Evolutionary conservation across 1,140 invertebrate genomes (phyloP).

Genomic region (Onthophagus taurus): DNA sequence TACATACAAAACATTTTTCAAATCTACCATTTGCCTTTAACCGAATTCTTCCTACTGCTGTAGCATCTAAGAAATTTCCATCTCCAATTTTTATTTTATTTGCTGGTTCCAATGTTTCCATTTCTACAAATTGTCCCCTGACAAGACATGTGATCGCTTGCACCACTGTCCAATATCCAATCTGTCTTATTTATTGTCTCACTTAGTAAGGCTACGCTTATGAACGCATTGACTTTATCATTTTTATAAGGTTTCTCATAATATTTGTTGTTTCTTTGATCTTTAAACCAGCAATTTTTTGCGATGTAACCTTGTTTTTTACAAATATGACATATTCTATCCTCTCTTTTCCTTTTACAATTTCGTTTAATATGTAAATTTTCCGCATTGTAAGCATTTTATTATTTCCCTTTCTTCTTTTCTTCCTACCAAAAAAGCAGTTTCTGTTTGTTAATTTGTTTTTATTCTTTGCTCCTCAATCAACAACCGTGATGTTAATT

Average conservation of each 20-base stretch:
- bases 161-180: conserved; percentile 8
- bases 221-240: conserved; percentile 5
- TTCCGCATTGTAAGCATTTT: neutral
- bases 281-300: conserved; percentile 8
- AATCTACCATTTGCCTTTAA: no score
- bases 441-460: conserved; percentile 13
- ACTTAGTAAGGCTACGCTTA: conserved; percentile 4
- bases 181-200: neutral
- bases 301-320: conserved; percentile 9
- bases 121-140: no score
- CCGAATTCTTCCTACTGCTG: no score
- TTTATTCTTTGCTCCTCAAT: conserved; percentile 30
- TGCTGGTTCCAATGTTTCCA: no score
- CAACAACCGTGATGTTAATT: conserved; percentile 28
- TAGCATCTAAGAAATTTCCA: no score
- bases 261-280: no score
- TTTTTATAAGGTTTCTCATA: conserved; percentile 6
- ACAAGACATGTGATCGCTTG: conserved; percentile 10
- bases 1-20: no score
- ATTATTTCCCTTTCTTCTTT: neutral
- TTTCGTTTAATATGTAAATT: conserved; percentile 8
- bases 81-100: no score
- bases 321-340: conserved; percentile 11
- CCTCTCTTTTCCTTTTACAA: neutral
- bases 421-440: conserved; percentile 3